Base-by-base conservation (phyloP, 2,113 vertebrate genomes). In the Calidris pygmaea region DNA sequence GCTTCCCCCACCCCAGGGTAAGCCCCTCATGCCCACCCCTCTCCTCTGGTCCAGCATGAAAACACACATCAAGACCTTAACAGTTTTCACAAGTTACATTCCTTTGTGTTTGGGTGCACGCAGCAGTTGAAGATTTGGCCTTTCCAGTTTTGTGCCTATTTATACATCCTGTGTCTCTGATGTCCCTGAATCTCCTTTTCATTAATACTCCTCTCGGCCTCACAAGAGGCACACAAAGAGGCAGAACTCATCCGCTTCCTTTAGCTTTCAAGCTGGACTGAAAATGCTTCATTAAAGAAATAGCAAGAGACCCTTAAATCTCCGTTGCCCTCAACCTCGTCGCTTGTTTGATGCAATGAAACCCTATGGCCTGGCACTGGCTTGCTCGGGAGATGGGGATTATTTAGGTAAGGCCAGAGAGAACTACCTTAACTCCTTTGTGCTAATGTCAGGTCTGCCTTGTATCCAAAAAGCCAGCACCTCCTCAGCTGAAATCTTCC, bases 111-210 rank as follows among this genome's bases (percentile, higher is more conserved):
- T 59, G 71, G 27, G 21, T 15, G 41, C 37, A 34, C 1, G 1
- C 17, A 30, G 37, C 43, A 37, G 48, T 24, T 39, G 41, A 65
- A 75, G 71, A 66, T 92, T 27, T 83, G 87, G 34, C 66, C 52
- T 62, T 56, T 74, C 45, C 53, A 77, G 72, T 62, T 84, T 59
- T 89, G 78, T 81, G 58, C 55, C 32, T 84, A 23, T 84, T 88
- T 74, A 32, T 65, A 56, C 34, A 74, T 75, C 86, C 74, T 55
- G 47, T 86, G 93, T 37, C 91, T 89, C 65, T 74, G 71, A 81
- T 88, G 74, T 74, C 70, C 75, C 83, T 55, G 83, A 76, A 70
- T 93, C 93, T 95, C 88, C 95, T 88, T 39, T 59, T 73, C 72
- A 70, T 90, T 90, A 58, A 39, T 21, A 21, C 15, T 87, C 53